Evolutionary conservation across 2,797 vertebrate genomes (phyloP), one percentile per base, ranked within the genome.

Genomic region (Acipenser ruthenus): DNA sequence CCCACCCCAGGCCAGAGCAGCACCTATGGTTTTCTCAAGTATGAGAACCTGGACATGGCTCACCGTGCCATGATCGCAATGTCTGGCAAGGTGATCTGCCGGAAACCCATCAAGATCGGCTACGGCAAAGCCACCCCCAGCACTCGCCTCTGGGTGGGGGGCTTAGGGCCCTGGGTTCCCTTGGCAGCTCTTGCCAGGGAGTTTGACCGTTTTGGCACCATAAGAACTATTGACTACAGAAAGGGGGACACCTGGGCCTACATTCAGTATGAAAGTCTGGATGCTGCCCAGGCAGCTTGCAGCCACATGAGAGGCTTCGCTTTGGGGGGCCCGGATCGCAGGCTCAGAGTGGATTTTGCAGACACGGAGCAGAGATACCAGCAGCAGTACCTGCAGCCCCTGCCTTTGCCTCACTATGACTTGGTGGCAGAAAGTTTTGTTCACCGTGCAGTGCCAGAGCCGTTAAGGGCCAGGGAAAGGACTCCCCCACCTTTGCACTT

Each of bases 161-260:
- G 97, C 47, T 85, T 99, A 0, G 97, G 97, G 69, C 94, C 92
- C 1, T 99, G 97, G 96, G 95, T 97, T 66, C 96, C 96, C 1
- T 72, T 99, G 8, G 93, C 95, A 0, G 95, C 95, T 1, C 78
- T 99, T 65, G 97, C 96, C 49, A 88, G 97, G 78, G 97, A 99
- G 70, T 99, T 99, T 83, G 97, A 99, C 75, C 93, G 97, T 8
- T 99, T 99, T 84, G 97, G 96, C 70, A 99, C 96, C 11, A 99
- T 99, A 71, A 89, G 96, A 78, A 97, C 93, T 50, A 98, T 99
- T 65, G 96, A 99, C 80, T 99, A 99, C 75, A 91, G 95, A 69
- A 99, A 99, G 76, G 97, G 97, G 8, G 96, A 99, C 79, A 95
- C 92, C 0, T 99, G 95, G 95, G 97, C 97, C 1, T 99, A 99